Percentiles rank a stretch among this genome's conserved stretches.
phyloP scores from a whole-genome alignment of 2,888 invertebrate genomes.

The Achlya flavicornis region DNA sequence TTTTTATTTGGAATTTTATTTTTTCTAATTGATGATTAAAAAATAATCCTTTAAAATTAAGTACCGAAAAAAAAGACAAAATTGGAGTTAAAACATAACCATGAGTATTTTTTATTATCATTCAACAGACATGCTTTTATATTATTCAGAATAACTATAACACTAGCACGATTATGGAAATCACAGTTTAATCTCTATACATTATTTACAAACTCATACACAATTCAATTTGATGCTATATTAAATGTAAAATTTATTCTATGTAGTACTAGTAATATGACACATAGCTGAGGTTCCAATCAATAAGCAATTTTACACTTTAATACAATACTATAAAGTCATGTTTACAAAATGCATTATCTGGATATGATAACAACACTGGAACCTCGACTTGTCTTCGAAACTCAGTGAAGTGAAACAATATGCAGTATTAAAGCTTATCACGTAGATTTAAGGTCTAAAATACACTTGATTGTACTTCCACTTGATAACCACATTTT shows the following conservation, averaged over 20 bases:
- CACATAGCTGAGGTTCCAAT: not conserved
- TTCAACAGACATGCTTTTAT: conserved; percentile 39
- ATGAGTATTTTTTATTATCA: conserved; percentile 37
- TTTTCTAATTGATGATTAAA: too few relatives aligned
- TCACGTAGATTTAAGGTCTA: not conserved
- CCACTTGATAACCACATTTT: not conserved
- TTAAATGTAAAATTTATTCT: not conserved
- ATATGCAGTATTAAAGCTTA: not conserved
- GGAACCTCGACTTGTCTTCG: not conserved
- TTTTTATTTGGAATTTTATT: not conserved
- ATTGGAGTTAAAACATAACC: not conserved
- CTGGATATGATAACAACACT: not conserved
- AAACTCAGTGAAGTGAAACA: not conserved
- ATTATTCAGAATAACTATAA: conserved; percentile 18
- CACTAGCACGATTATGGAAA: conserved; percentile 30
- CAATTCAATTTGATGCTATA: not conserved
- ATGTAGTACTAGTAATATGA: not conserved
- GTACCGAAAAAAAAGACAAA: not conserved
- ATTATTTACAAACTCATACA: conserved; percentile 30
- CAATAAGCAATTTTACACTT: not conserved
- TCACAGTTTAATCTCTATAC: conserved; percentile 44
- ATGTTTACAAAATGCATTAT: not conserved
- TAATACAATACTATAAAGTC: not conserved
- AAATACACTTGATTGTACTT: not conserved
- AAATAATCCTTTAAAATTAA: not conserved